Conservation (phyloP, 37 sponge, comb jelly and placozoan species). For the Hormiphora californensis region DNA sequence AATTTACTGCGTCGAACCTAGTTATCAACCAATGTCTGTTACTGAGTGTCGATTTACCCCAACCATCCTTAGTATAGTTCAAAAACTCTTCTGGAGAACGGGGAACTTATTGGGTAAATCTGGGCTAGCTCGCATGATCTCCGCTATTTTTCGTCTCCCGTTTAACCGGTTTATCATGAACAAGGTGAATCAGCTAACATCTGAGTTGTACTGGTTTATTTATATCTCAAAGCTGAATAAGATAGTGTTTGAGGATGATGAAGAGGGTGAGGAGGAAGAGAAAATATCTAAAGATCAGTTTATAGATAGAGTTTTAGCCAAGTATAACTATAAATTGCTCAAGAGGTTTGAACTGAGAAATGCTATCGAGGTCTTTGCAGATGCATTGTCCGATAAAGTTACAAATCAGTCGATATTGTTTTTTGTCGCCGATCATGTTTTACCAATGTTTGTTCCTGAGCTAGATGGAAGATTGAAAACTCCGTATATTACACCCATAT, state of each 20-base stretch:
- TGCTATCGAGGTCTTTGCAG: background rate
- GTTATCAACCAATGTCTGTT: background rate
- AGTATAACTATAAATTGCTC: background rate
- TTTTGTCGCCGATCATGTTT: background rate
- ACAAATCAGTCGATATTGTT: conserved; percentile 21
- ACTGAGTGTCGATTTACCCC: background rate
- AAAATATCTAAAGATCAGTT: background rate
- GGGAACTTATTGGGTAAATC: background rate
- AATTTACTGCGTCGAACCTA: background rate
- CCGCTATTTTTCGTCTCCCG: background rate
- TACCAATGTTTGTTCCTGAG: conserved; percentile 35
- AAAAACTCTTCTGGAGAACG: background rate
- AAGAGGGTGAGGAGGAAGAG: background rate
- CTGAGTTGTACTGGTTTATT: conserved; percentile 19
- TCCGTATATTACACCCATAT: too few species aligned
- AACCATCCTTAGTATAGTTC: background rate
- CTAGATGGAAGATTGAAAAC: too few species aligned
- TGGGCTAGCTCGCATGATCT: background rate
- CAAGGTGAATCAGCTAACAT: conserved; percentile 29
- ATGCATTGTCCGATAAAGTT: background rate
- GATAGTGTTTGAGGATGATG: background rate
- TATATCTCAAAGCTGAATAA: conserved; percentile 44
- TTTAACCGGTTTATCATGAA: conserved; percentile 22
- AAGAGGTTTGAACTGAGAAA: background rate
- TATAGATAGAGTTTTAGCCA: background rate